Base-by-base conservation (phyloP, 2,888 invertebrate species). In the Orthosia incerta region DNA sequence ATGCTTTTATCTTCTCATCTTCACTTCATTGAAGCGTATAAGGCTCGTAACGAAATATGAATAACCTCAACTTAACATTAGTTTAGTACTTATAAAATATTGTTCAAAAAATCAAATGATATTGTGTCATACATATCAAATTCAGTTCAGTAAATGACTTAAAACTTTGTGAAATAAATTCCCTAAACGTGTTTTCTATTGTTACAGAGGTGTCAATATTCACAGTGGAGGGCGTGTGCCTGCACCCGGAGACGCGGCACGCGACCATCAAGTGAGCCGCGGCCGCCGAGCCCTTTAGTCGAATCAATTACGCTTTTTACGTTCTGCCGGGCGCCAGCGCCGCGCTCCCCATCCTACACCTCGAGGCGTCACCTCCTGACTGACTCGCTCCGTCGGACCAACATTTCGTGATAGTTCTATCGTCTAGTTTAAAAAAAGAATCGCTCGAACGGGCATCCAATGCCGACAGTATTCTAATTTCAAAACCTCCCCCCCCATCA, bases 141-240 rank as follows among this genome's bases (percentile, higher is more conserved):
- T 20, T 26, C 18, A n/a, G n/a, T n/a, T n/a, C n/a, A n/a, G n/a
- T n/a, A n/a, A n/a, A n/a, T n/a, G n/a, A n/a, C n/a, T n/a, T n/a
- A n/a, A n/a, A n/a, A n/a, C n/a, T n/a, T 3, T 15, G 31, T 67
- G 2, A n/a, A 39, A 15, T 57, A 23, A 20, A 18, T 2, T 0
- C 2, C 0, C 9, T 23, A 72, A 53, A n/a, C 18, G 4, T 63
- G 39, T 65, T 56, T 71, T 53, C 48, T 18, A 68, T 94, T 94
- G 93, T 98, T 98, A 57, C 97, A 99, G 99, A 99, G 96, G 97
- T 98, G 91, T 99, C 99, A 90, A 99, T 99, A 97, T 99, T 99
- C 97, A 98, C 98, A 90, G 99, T 99, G 93, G 99, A 99, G 95
- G 99, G 99, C 89, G 97, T 99, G 89, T 97, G 98, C 94, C 95